phyloP scores from a whole-genome alignment of 2,888 invertebrate genomes.

The Spodoptera littoralis region DNA sequence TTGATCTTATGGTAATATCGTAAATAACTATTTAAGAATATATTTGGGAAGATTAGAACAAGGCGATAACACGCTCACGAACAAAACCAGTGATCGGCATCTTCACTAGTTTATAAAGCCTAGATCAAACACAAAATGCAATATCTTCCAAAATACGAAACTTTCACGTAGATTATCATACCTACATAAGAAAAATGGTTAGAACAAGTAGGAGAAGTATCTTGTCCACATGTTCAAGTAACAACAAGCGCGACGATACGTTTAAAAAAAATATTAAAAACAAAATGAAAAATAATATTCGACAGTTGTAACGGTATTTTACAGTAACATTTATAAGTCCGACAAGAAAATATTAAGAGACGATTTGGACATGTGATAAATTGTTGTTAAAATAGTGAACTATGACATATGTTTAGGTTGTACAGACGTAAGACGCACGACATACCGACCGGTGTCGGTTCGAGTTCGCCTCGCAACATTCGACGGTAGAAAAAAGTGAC shows the following conservation, averaged over 20 bases:
- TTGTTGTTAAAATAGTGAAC: constrained; percentile 82
- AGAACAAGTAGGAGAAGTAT: no score
- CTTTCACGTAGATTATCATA: no score
- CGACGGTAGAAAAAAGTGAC: constrained; percentile 77
- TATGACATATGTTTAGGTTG: constrained; percentile 77
- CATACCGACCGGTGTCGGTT: constrained; percentile 66
- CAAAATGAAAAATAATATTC: constrained; percentile 19
- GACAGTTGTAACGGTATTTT: constrained; percentile 42
- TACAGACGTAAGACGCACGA: constrained; percentile 66
- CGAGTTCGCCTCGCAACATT: constrained; percentile 43
- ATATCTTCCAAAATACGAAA: no score
- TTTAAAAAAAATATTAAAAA: constrained; percentile 18
- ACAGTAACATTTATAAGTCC: constrained; percentile 55
- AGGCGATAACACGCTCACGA: constrained; percentile 8
- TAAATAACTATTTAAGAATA: constrained; percentile 18
- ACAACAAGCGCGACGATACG: background rate
- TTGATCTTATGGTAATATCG: constrained; percentile 22
- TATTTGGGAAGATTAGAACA: constrained; percentile 20
- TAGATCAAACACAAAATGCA: no score
- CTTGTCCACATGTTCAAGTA: no score
- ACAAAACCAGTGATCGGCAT: constrained; percentile 6
- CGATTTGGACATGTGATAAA: constrained; percentile 75
- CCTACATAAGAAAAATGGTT: no score
- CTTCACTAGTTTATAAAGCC: no score
- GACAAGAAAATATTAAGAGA: constrained; percentile 65